phyloP scores from a whole-genome alignment of 2,888 invertebrate species.

The Eilema griseolum region DNA sequence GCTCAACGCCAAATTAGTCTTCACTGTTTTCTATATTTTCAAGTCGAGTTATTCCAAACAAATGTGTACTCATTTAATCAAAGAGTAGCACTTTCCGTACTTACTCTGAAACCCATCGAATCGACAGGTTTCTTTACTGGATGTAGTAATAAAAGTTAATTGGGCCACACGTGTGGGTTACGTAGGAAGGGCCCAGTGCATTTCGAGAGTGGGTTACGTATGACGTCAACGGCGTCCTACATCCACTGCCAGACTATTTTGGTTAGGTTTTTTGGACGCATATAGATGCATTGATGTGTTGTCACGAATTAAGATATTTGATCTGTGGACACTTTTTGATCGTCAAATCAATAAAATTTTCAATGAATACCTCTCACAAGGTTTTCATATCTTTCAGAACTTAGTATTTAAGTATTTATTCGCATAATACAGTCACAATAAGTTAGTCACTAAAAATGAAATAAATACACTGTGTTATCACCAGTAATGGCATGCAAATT shows the following conservation, averaged over 20 bases:
- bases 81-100: neutral
- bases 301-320: slow-evolving; percentile 33
- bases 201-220: slow-evolving; percentile 66
- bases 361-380: neutral
- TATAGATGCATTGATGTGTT: slow-evolving; percentile 36
- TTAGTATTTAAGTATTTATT: neutral
- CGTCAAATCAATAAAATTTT: neutral
- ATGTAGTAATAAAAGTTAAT: slow-evolving; percentile 56
- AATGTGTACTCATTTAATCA: neutral
- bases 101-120: slow-evolving; percentile 14
- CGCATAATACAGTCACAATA: no score
- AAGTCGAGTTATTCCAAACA: neutral
- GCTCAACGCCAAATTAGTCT: neutral
- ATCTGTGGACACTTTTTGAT: neutral
- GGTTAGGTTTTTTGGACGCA: slow-evolving; percentile 51
- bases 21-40: neutral
- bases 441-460: no score
- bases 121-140: slow-evolving; percentile 37
- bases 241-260: slow-evolving; percentile 59
- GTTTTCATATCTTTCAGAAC: neutral
- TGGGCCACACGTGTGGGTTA: slow-evolving; percentile 67
- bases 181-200: slow-evolving; percentile 69
- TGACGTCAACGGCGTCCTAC: slow-evolving; percentile 78
- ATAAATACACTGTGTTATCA: no score
- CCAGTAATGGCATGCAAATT: no score